Evolutionary conservation across 1,140 invertebrate genomes (phyloP), one percentile per base, ranked within the genome.

Genomic region (Sminthurinus signatus): DNA sequence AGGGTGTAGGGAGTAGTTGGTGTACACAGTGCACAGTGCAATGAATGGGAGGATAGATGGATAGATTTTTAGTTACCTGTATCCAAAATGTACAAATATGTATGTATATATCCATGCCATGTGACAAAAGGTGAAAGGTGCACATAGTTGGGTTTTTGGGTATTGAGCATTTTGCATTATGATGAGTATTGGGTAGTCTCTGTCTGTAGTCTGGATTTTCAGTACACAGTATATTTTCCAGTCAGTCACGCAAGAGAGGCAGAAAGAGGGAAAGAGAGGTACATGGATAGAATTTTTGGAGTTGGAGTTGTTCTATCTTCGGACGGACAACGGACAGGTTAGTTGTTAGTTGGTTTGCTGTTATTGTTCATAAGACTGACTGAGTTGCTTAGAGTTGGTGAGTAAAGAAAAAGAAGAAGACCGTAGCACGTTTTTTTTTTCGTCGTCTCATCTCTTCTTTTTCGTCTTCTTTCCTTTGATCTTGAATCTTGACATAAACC

Each of bases 161-260:
- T 46, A 46, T 19, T 17, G 21, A 46, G 15, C 21, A 46, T 46
- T 46, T 46, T 46, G 44, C 44, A 46, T 46, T 46, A n/a, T 46
- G 44, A 39, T 39, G 17, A 17, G 8, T 39, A 39, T 39, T 10
- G 8, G 8, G n/a, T n/a, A n/a, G n/a, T 39, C 36, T 46, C 44
- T 46, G 5, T 8, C 19, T 46, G 21, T 46, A 46, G 10, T 46
- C n/a, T n/a, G n/a, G n/a, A n/a, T n/a, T n/a, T n/a, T n/a, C n/a
- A n/a, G n/a, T n/a, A n/a, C n/a, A n/a, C n/a, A n/a, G n/a, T 46
- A 46, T 46, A 10, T 10, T 46, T 46, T 5, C n/a, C 44, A 46
- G 44, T 46, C 44, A 46, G 44, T 46, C 44, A 46, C 44, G 44
- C 44, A 46, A 46, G n/a, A n/a, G n/a, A n/a, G n/a, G n/a, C n/a